Evolutionary conservation across 1,140 invertebrate genomes (phyloP), one percentile per base, ranked within the genome.

Genomic region (Thaumatotibia leucotreta): DNA sequence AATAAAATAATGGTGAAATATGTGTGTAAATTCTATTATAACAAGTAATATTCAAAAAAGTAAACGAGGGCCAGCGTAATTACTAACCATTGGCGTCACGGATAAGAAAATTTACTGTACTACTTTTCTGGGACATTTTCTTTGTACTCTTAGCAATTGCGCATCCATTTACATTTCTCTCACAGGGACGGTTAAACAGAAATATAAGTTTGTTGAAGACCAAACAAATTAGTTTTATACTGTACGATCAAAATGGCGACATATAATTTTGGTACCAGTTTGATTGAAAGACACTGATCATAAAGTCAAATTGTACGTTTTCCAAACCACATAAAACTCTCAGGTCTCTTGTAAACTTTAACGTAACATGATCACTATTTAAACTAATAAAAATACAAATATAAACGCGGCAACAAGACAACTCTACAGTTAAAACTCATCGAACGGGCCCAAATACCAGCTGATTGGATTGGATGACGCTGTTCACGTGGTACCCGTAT

Each of bases 221-320:
- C 75, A 77, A 82, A 80, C 73, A 84, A 83, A 87, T 76, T 82
- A 84, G 76, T 72, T 84, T 81, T 74, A 72, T 82, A 79, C 84
- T 77, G 86, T 83, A 84, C 88, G 87, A 86, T 87, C 87, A 91
- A 91, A 91, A 91, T 91, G 89, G 89, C 89, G 89, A 91, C 89
- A 88, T 83, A 78, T 72, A 64, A 80, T 86, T 84, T 86, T 84
- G 76, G 78, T 75, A 82, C 81, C 82, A 72, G 70, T 77, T 84
- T 79, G 77, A 84, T 80, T 79, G 79, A 83, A 75, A 79, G 74
- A 61, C 33, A 39, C 31, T 35, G 58, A 66, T 23, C 24, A 5
- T 33, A 45, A 39, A 33, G 32, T 27, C 49, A 52, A 31, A 66
- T 61, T 35, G 45, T 58, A 58, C 11, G 52, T 58, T 58, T 58